Conservation (phyloP, 2,113 vertebrate genomes). For the Prolemur simus region DNA sequence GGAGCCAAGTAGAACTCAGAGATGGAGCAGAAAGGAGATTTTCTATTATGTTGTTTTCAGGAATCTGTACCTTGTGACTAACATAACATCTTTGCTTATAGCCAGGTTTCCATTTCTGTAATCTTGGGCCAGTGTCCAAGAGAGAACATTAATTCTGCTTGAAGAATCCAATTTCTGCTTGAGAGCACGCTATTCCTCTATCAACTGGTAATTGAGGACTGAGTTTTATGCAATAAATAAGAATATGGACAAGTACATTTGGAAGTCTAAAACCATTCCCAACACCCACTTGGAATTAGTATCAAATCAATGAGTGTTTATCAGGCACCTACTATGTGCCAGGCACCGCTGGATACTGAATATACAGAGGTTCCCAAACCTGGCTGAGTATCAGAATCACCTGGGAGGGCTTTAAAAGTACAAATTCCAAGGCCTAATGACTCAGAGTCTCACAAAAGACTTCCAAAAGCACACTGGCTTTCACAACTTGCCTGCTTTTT, state of each 20-base stretch:
- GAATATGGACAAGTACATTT: not conserved
- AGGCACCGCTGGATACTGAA: not conserved
- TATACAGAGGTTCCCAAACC: not conserved
- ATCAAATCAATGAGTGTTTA: not conserved
- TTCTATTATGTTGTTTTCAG: slow-evolving; percentile 28
- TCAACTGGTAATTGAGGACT: not conserved
- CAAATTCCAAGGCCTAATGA: not conserved
- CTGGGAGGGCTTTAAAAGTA: not conserved
- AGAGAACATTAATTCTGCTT: slow-evolving; percentile 24
- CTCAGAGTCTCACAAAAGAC: not conserved
- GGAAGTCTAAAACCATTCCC: not conserved
- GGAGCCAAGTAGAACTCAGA: slow-evolving; percentile 51
- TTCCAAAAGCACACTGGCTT: not conserved
- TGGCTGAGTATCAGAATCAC: not conserved
- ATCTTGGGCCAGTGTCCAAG: not conserved
- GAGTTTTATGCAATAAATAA: slow-evolving; percentile 19
- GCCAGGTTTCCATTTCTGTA: slow-evolving; percentile 44
- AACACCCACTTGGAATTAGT: not conserved
- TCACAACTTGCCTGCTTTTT: not conserved
- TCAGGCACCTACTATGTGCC: not conserved
- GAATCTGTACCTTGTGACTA: slow-evolving; percentile 59
- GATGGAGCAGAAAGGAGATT: slow-evolving; percentile 47
- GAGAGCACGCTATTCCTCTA: not conserved
- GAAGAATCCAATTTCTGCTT: slow-evolving; percentile 30
- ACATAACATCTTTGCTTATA: not conserved